Evolutionary conservation across 1,140 invertebrate species (phyloP), one percentile per base, ranked within the genome.

Genomic region (Goniozus legneri): DNA sequence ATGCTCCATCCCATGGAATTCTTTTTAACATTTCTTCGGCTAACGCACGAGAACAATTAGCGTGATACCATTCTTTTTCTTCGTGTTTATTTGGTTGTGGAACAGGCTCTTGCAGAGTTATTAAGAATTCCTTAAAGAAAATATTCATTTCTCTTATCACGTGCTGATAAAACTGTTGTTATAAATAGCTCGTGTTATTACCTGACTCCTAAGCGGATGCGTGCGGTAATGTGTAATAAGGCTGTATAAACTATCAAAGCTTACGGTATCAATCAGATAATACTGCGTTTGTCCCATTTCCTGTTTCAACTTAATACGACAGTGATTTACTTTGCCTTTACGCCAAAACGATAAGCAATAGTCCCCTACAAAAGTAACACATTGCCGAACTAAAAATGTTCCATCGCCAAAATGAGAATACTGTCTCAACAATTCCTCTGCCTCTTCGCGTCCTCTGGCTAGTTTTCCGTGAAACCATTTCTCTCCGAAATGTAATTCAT

Each of bases 311-410:
- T 89, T 88, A 47, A 97, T 97, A 32, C 93, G 81, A 69, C 93
- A 96, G 71, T 98, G 95, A 74, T 95, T 93, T 0, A 91, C 89
- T 65, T 87, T 86, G 14, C 86, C 88, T 64, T 91, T 84, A 8
- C 92, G 79, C 91, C 90, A 96, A 75, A 98, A 97, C 0, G 93
- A 97, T 2, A 98, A 71, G 44, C 92, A 93, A 68, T 95, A 97
- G 75, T 97, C 94, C 0, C 95, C 95, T 14, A 96, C 90, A 77
- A 97, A 98, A 0, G 94, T 97, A 20, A 95, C 92, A 69, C 93
- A 95, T 54, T 95, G 89, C 47, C 95, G 77, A 0, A 98, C 95
- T 12, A 98, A 78, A 74, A 98, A 98, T 2, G 92, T 95, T 1
- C 95, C 95, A 71, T 97, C 92, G 1, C 94, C 94, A 12, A 97